Evolutionary conservation across 2,113 vertebrate species (phyloP), one percentile per base, ranked within the genome.

Genomic region (Hoplias malabaricus): DNA sequence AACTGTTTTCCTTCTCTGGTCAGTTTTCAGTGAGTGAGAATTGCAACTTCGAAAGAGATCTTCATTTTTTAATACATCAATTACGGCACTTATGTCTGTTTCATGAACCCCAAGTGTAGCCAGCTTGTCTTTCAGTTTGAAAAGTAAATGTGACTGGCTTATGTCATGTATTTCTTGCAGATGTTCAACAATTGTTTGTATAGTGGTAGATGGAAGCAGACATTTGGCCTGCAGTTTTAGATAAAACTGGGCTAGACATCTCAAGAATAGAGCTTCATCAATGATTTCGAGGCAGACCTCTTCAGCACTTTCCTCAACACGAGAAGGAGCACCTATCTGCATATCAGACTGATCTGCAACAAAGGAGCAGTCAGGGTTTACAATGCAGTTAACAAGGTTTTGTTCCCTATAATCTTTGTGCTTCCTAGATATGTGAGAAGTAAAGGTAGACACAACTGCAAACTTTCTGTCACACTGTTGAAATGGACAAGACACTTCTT

Each of bases 241-340:
- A 82, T 84, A 79, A 68, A 72, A 80, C 14, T 54, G 78, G 79
- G 83, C 57, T 75, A 80, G 82, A 61, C 40, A 46, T 46, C 25
- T 29, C 13, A 68, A 68, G 31, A 68, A 43, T 23, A 46, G 23
- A 68, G 65, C 40, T 46, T 68, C 23, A 68, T 68, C 38, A 68
- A 29, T 29, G 65, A 29, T 29, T 68, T 27, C 9, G 36, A 9
- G n/a, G n/a, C n/a, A n/a, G n/a, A n/a, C n/a, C n/a, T n/a, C n/a
- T n/a, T n/a, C n/a, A n/a, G n/a, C n/a, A n/a, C 36, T 38, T 38
- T 38, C 36, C 16, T 61, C 29, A 21, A 2, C 61, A 65, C 6
- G 5, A n/a, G 61, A 38, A n/a, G 2, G n/a, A n/a, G n/a, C n/a
- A n/a, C n/a, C n/a, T n/a, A 61, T 61, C 13, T 29, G 29, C 23